A percentile compares a stretch with the other conserved stretches of the same genome.
Conservation (phyloP, 2,888 invertebrate species). For the Epinotia brunnichana region DNA sequence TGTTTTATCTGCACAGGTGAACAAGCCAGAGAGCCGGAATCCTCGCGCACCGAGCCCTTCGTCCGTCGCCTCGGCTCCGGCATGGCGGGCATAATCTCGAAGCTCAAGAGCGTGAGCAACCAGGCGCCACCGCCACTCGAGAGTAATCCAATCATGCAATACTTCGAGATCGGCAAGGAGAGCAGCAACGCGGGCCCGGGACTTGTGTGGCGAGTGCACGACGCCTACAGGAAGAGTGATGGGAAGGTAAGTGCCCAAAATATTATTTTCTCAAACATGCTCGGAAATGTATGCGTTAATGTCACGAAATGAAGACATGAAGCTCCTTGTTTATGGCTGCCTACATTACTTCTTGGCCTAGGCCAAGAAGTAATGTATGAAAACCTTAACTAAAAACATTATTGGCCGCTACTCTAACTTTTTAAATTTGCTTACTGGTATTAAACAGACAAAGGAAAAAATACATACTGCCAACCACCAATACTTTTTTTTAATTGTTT, state of each 20-base stretch:
- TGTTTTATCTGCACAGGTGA: conserved; percentile 47
- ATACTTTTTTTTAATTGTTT: no score
- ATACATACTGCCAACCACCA: no score
- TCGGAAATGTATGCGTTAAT: no score
- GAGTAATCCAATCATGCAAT: conserved; percentile 92
- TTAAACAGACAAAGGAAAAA: no score
- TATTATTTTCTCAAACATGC: no score
- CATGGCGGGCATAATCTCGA: conserved; percentile 68
- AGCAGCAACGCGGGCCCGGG: conserved; percentile 93
- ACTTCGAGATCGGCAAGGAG: conserved; percentile 94
- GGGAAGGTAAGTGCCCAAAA: conserved; percentile 88
- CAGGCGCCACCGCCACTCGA: conserved; percentile 71
- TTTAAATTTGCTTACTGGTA: no score
- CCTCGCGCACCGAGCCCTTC: conserved; percentile 49
- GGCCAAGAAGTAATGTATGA: no score
- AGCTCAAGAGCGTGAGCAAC: conserved; percentile 56
- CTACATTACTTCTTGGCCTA: no score
- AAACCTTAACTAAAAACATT: no score
- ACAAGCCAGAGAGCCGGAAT: conserved; percentile 48
- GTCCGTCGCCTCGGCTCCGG: conserved; percentile 51
- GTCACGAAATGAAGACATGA: no score
- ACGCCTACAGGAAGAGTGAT: conserved; percentile 93
- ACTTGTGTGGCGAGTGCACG: conserved; percentile 95
- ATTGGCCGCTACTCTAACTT: no score
- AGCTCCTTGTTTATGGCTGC: no score